These are phyloP conservation scores for Phyllotreta striolata DNA, from an alignment of 2,888 invertebrate genomes.

Conservation along the genomic window DNA sequence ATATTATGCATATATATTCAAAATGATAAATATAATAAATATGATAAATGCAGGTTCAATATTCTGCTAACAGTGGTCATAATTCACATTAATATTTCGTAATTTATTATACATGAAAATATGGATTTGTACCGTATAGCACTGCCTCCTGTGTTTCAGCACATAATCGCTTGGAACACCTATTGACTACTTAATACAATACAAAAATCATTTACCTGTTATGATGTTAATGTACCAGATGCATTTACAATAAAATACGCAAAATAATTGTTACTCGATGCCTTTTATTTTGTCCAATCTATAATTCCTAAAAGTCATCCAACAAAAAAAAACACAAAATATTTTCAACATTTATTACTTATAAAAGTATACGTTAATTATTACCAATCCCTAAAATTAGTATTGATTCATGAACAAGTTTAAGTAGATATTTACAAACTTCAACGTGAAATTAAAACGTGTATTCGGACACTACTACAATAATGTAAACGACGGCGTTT, in stretches of 20 bases:
- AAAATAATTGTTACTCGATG: slow-evolving; percentile 59
- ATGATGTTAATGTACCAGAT: slow-evolving; percentile 63
- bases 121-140: slow-evolving; percentile 61
- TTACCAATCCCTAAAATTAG: too few species aligned
- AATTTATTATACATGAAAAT: slow-evolving; percentile 30
- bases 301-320: too few species aligned
- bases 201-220: slow-evolving; percentile 61
- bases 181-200: slow-evolving; percentile 62
- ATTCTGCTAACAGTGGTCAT: slow-evolving; percentile 20
- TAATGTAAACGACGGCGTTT: slow-evolving; percentile 84
- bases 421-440: too few species aligned
- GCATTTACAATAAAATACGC: slow-evolving; percentile 64
- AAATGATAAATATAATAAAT: not conserved
- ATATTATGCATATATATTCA: too few species aligned
- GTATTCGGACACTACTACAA: slow-evolving; percentile 86
- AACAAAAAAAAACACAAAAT: too few species aligned
- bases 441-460: slow-evolving; percentile 67
- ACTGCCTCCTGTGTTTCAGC: slow-evolving; percentile 63
- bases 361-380: too few species aligned
- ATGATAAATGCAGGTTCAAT: slow-evolving; percentile 13
- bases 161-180: slow-evolving; percentile 63
- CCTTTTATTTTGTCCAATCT: slow-evolving; percentile 30
- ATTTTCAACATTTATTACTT: too few species aligned
- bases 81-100: slow-evolving; percentile 21
- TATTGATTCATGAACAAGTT: too few species aligned